phyloP scores from a whole-genome alignment of 2,888 invertebrate species.

The Scotopteryx bipunctaria region DNA sequence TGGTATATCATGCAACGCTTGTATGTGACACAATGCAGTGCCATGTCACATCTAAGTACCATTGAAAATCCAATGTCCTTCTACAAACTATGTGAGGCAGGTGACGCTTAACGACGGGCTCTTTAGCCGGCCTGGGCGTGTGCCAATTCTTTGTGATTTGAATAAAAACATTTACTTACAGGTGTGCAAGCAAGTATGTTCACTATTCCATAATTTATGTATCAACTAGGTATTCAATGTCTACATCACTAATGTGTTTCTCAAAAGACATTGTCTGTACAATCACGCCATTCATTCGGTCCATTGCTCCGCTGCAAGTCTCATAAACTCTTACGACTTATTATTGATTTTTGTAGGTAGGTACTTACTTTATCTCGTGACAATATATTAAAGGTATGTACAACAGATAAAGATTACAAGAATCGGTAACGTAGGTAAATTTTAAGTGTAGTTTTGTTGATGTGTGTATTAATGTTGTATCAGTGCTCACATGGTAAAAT shows the following conservation, averaged over 20 bases:
- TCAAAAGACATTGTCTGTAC: not conserved
- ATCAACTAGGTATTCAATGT: not conserved
- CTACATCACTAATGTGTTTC: not conserved
- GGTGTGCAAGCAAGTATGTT: constrained; percentile 1
- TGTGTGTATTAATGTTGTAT: no score
- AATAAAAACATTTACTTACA: constrained; percentile 19
- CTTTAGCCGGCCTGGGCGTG: constrained; percentile 11
- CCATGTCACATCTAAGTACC: constrained; percentile 9
- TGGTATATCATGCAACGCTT: constrained; percentile 14
- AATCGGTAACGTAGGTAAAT: no score
- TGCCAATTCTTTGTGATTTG: constrained; percentile 20
- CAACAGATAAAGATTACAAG: no score
- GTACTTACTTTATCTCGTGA: not conserved
- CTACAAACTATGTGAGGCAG: constrained; percentile 15
- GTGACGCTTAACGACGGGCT: constrained; percentile 13
- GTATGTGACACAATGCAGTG: constrained; percentile 11
- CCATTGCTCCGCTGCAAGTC: constrained; percentile 1
- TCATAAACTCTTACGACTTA: constrained; percentile 3
- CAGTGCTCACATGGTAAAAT: not conserved
- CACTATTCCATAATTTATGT: not conserved
- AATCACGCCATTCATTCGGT: constrained; percentile 7
- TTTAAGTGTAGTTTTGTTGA: no score
- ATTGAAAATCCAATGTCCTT: constrained; percentile 16
- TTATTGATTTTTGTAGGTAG: constrained; percentile 1
- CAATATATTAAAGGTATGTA: no score